phyloP scores from a whole-genome alignment of 2,797 vertebrate species.

The Peromyscus nudipes region DNA sequence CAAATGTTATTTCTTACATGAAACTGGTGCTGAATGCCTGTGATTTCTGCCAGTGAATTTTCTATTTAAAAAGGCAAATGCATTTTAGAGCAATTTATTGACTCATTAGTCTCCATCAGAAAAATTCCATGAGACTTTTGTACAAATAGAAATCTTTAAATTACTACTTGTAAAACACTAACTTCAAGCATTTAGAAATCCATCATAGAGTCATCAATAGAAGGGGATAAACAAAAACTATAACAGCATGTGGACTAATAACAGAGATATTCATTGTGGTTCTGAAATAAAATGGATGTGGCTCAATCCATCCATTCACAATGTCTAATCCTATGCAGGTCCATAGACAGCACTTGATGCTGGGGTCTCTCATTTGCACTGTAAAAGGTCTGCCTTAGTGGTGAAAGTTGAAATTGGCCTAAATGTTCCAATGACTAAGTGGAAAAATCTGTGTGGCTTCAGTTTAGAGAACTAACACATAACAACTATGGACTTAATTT shows the following conservation, averaged over 20 bases:
- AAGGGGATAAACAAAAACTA: background rate
- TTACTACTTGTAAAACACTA: slow-evolving; percentile 34
- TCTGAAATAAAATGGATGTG: background rate
- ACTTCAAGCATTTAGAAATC: slow-evolving; percentile 20
- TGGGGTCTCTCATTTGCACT: background rate
- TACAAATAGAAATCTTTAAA: slow-evolving; percentile 34
- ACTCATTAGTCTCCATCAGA: background rate
- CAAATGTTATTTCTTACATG: slow-evolving; percentile 47
- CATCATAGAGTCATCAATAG: background rate
- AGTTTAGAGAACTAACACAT: background rate
- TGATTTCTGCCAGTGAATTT: background rate
- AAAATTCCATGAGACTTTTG: slow-evolving; percentile 35
- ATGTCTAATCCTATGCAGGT: background rate
- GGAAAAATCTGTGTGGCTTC: background rate
- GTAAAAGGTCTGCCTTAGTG: background rate
- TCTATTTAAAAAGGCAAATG: slow-evolving; percentile 41
- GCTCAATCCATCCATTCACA: background rate
- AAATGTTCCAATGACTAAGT: background rate
- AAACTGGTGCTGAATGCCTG: background rate
- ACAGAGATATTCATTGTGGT: background rate
- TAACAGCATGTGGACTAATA: background rate
- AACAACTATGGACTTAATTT: background rate
- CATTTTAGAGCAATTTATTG: background rate
- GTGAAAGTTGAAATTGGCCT: background rate
- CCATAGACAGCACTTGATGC: background rate